Conservation (phyloP, 2,797 vertebrate genomes). For the Varecia variegata region DNA sequence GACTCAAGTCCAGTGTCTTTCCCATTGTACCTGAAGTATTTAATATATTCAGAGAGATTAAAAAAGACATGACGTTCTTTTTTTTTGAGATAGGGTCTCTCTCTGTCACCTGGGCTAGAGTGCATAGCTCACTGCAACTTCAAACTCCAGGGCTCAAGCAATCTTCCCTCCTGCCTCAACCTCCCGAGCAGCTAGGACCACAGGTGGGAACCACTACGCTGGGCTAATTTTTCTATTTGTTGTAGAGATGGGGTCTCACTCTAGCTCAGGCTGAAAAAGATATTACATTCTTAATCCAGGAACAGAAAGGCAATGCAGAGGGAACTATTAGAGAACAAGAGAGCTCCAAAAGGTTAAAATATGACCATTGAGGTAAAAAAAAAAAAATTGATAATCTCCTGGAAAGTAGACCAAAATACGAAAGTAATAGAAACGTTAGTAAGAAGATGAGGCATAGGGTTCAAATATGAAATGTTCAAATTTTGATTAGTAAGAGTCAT, state of each 20-base stretch:
- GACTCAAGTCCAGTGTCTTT: neutral
- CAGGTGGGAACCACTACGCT: too few species aligned
- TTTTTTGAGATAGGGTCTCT: neutral
- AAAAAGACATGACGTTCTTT: neutral
- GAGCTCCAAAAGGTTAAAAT: neutral
- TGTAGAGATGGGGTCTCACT: neutral
- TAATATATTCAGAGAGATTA: neutral
- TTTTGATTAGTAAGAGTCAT: neutral
- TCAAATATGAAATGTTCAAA: neutral
- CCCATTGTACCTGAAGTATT: neutral
- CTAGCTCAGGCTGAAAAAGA: neutral
- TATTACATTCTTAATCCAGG: neutral
- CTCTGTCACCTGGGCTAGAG: neutral
- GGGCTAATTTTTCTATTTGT: neutral
- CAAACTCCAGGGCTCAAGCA: neutral
- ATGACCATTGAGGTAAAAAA: neutral
- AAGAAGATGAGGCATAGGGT: neutral
- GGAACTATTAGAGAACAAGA: neutral
- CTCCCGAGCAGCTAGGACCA: neutral
- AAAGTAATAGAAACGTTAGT: neutral
- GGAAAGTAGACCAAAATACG: neutral
- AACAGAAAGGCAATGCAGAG: neutral
- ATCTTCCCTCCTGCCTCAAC: neutral
- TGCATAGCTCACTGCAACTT: neutral
- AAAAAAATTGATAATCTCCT: neutral